A percentile compares a stretch with the other conserved stretches of the same genome.
phyloP scores from a whole-genome alignment of 2,797 vertebrate genomes.

The Sus cebifrons region DNA sequence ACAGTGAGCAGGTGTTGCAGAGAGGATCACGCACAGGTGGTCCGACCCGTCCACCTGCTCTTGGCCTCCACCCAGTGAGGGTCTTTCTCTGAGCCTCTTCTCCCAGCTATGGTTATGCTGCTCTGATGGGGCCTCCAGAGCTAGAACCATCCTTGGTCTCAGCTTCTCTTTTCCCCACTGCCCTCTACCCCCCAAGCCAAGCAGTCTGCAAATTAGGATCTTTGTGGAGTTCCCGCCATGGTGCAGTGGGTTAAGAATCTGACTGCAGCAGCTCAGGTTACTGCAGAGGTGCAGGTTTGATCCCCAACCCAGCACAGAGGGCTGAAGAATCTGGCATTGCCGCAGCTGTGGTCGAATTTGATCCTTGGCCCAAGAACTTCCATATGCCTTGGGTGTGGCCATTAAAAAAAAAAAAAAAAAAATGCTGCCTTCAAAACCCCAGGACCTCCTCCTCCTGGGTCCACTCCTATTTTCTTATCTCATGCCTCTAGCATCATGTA shows the following conservation, averaged over 20 bases:
- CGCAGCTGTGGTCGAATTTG: no score
- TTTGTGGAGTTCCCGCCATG: background rate
- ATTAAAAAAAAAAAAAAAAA: no score
- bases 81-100: background rate
- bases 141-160: background rate
- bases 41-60: rapidly evolving
- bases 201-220: background rate
- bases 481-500: background rate
- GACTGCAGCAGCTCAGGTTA: no score
- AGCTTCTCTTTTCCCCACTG: background rate
- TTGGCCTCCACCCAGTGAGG: rapidly evolving
- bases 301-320: no score
- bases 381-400: no score
- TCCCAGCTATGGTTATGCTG: rapidly evolving
- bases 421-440: background rate
- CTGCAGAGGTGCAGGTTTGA: no score
- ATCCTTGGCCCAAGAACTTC: no score
- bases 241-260: no score
- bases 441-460: background rate
- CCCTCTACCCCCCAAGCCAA: background rate
- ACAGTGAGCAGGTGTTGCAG: background rate
- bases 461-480: background rate
- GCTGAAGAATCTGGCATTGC: no score
- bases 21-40: rapidly evolving
- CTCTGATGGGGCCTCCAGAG: background rate